Evolutionary conservation across 2,888 invertebrate genomes (phyloP).

Genomic region (Tenthredo notha): DNA sequence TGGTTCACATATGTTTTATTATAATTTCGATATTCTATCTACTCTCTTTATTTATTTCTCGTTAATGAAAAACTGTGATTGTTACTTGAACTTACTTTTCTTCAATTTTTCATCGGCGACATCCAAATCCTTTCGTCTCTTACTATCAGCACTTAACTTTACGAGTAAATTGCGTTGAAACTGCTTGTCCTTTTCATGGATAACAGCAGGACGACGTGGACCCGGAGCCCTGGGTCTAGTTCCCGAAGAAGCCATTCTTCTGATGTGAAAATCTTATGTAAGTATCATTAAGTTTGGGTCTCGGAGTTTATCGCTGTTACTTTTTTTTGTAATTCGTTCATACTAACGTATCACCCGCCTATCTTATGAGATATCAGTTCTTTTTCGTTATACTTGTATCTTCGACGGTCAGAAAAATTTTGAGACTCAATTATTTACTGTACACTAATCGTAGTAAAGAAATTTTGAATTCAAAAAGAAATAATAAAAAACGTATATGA

Average conservation of each 20-base stretch:
- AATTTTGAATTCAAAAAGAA: background rate
- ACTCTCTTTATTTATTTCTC: background rate
- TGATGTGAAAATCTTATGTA: background rate
- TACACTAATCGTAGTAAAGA: background rate
- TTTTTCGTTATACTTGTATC: background rate
- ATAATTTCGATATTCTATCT: background rate
- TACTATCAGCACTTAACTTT: slow-evolving; percentile 35
- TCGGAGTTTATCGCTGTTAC: background rate
- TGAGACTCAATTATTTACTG: background rate
- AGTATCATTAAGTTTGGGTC: background rate
- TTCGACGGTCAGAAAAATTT: slow-evolving; percentile 1
- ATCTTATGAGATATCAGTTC: background rate
- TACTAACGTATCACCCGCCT: background rate
- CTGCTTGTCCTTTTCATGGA: slow-evolving; percentile 24
- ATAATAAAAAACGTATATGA: background rate
- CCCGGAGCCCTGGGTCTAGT: background rate
- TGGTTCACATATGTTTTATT: background rate
- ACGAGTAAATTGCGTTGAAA: slow-evolving; percentile 31
- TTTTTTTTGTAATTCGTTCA: background rate
- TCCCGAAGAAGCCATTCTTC: slow-evolving; percentile 26
- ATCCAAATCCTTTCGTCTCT: slow-evolving; percentile 26
- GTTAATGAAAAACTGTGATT: background rate
- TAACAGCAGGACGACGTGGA: background rate
- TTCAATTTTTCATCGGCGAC: slow-evolving; percentile 12
- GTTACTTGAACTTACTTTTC: slow-evolving; percentile 1